Conservation (phyloP, 1,140 invertebrate genomes). For the Trachymyrmex cornetzi region DNA sequence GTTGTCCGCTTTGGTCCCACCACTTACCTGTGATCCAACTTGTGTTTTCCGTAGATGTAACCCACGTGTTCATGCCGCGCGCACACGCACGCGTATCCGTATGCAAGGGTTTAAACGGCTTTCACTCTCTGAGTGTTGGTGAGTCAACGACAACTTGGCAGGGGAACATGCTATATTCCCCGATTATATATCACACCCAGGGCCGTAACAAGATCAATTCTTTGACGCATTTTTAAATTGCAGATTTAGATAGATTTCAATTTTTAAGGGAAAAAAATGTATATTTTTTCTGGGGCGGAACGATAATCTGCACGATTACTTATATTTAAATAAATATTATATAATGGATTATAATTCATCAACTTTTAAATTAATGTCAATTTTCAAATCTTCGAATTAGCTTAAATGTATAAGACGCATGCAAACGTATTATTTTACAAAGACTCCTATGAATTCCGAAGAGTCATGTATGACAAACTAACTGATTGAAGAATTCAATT, state of each 20-base stretch:
- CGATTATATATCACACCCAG: constrained; percentile 63
- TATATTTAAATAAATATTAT: neutral
- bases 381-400: neutral
- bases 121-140: constrained; percentile 80
- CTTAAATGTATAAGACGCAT: neutral
- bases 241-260: neutral
- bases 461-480: constrained; percentile 8
- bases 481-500: constrained; percentile 30
- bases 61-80: constrained; percentile 60
- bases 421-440: neutral
- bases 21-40: constrained; percentile 71
- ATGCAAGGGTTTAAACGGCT: constrained; percentile 71
- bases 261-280: neutral
- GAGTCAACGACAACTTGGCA: constrained; percentile 73
- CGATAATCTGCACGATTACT: neutral
- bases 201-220: constrained; percentile 42
- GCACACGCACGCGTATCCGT: constrained; percentile 22
- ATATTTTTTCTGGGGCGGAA: neutral
- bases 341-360: neutral
- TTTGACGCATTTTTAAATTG: neutral
- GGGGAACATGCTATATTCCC: constrained; percentile 69
- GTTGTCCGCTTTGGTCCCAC: constrained; percentile 36
- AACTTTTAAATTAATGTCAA: neutral
- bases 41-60: constrained; percentile 70
- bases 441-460: neutral